Conservation (phyloP, 2,797 vertebrate genomes). For the Pseudochromis fuscus region DNA sequence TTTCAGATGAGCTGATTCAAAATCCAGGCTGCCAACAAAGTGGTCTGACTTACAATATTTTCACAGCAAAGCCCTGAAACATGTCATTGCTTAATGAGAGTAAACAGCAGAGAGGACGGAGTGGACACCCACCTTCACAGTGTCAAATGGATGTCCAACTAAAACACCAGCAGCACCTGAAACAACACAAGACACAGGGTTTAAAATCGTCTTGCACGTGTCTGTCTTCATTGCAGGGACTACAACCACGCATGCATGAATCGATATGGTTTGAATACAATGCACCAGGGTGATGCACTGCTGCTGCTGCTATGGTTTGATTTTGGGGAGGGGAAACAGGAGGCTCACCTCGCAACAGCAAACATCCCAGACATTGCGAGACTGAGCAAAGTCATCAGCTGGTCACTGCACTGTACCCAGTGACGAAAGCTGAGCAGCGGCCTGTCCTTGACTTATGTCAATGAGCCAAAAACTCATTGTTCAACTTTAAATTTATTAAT, state of each 20-base stretch:
- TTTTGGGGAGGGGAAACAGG: not conserved
- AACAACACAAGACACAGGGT: constrained; percentile 6
- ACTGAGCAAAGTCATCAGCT: constrained; percentile 22
- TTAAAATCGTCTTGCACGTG: not conserved
- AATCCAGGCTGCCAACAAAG: constrained; percentile 13
- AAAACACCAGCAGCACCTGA: constrained; percentile 95
- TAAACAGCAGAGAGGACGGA: constrained; percentile 29
- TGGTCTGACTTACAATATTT: constrained; percentile 19
- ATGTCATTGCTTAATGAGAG: constrained; percentile 27
- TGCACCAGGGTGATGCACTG: not conserved
- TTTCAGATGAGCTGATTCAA: constrained; percentile 32
- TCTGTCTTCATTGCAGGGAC: too few relatives aligned
- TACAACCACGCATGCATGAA: too few relatives aligned
- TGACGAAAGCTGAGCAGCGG: constrained; percentile 23
- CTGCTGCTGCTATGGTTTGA: not conserved
- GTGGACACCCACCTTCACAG: constrained; percentile 92
- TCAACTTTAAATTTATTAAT: not conserved
- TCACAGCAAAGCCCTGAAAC: constrained; percentile 11
- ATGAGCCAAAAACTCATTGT: constrained; percentile 23
- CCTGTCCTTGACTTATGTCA: constrained; percentile 65
- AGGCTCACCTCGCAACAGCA: constrained; percentile 17
- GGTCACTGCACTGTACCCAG: constrained; percentile 39
- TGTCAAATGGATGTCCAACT: constrained; percentile 97
- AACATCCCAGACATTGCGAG: not conserved
- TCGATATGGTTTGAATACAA: too few relatives aligned